phyloP scores from a whole-genome alignment of 2,888 invertebrate genomes.

The Drosophila melanosoma region DNA sequence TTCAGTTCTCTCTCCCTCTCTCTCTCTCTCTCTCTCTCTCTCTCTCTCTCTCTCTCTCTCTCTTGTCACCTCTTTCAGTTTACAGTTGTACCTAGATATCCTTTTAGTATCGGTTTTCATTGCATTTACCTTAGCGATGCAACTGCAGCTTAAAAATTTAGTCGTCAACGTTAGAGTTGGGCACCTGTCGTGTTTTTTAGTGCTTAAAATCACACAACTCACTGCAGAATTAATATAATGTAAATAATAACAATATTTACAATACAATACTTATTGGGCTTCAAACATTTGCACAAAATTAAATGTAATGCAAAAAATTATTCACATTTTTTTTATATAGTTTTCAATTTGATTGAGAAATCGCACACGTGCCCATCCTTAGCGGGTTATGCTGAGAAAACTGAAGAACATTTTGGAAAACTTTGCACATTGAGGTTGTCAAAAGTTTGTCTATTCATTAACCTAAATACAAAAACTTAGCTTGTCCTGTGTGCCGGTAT shows the following conservation, averaged over 20 bases:
- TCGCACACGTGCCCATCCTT: not conserved
- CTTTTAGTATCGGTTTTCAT: constrained; percentile 46
- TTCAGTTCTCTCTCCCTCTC: constrained; percentile 5
- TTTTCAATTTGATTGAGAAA: not conserved
- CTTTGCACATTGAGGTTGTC: constrained; percentile 77
- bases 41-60: not conserved
- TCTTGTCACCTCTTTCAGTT: constrained; percentile 3
- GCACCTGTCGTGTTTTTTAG: not conserved
- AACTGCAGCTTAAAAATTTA: constrained; percentile 51
- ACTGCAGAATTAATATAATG: not conserved
- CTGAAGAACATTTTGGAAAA: constrained; percentile 40
- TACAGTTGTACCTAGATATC: constrained; percentile 33
- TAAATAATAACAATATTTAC: not conserved
- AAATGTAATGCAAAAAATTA: not conserved
- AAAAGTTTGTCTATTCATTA: constrained; percentile 80
- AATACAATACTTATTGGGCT: not conserved
- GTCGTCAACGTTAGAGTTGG: constrained; percentile 6
- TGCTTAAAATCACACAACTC: not conserved
- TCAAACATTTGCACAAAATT: not conserved
- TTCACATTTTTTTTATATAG: not conserved
- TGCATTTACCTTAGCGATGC: constrained; percentile 65
- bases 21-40: constrained; percentile 1
- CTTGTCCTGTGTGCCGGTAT: not conserved
- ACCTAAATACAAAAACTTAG: constrained; percentile 67
- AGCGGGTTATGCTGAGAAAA: constrained; percentile 38